Percentiles rank a stretch among this genome's conserved stretches.
Conservation (phyloP, 2,888 invertebrate species). For the Aleiodes leptofemur region DNA sequence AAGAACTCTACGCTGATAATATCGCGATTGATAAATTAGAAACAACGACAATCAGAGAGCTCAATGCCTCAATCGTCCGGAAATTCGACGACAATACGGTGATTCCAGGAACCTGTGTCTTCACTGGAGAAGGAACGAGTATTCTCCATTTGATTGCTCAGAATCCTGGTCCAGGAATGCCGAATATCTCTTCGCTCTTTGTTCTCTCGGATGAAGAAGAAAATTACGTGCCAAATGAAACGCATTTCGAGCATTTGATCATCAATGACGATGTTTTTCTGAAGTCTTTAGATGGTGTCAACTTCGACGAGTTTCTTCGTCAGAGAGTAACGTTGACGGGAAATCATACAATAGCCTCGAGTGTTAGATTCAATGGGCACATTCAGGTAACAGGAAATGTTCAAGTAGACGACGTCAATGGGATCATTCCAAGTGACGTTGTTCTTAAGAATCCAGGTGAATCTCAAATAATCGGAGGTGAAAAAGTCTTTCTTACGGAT, state of each 20-base stretch:
- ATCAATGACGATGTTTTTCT: constrained; percentile 53
- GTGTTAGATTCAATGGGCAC: constrained; percentile 60
- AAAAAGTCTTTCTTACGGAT: constrained; percentile 55
- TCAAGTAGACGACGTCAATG: constrained; percentile 58
- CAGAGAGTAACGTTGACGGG: constrained; percentile 59
- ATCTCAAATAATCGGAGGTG: constrained; percentile 56
- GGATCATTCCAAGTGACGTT: constrained; percentile 58
- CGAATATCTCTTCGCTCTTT: constrained; percentile 29
- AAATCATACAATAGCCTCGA: constrained; percentile 53
- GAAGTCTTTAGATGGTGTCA: constrained; percentile 59
- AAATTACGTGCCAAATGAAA: constrained; percentile 54
- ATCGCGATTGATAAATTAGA: constrained; percentile 59
- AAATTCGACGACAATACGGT: constrained; percentile 53
- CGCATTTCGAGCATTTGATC: constrained; percentile 58
- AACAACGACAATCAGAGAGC: constrained; percentile 56
- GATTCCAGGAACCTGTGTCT: constrained; percentile 15
- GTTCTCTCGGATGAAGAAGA: constrained; percentile 27
- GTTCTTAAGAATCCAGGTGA: constrained; percentile 53
- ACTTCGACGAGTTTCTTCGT: constrained; percentile 62
- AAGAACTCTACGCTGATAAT: constrained; percentile 51
- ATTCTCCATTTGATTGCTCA: background rate
- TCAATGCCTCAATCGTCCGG: constrained; percentile 61
- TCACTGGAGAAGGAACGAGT: constrained; percentile 6
- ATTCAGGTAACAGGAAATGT: constrained; percentile 61
- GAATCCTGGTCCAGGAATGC: constrained; percentile 16